phyloP scores from a whole-genome alignment of 2,888 invertebrate species.

The Carcina quercana region DNA sequence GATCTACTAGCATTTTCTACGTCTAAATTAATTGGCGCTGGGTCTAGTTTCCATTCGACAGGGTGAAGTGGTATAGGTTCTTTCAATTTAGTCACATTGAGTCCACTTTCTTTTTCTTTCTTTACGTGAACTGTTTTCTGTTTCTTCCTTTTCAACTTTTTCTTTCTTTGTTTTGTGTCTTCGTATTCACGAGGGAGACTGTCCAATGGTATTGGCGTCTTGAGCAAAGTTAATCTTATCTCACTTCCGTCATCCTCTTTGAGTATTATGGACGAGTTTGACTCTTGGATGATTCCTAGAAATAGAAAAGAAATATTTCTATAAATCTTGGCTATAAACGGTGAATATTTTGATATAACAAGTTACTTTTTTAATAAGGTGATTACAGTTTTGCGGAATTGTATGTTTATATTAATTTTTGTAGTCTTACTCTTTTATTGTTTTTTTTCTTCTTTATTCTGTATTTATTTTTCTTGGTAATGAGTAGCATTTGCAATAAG shows the following conservation, averaged over 20 bases:
- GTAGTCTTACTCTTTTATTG: too few relatives aligned
- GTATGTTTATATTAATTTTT: too few relatives aligned
- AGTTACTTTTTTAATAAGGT: too few relatives aligned
- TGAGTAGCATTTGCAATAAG: too few relatives aligned
- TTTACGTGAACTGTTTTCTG: background rate
- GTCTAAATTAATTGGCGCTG: too few relatives aligned
- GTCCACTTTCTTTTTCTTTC: conserved; percentile 1
- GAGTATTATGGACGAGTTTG: conserved; percentile 36
- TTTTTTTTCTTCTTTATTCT: too few relatives aligned
- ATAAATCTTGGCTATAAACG: background rate
- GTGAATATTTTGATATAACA: too few relatives aligned
- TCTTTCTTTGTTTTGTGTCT: conserved; percentile 10
- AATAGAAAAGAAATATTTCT: conserved; percentile 28
- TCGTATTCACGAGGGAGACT: conserved; percentile 29
- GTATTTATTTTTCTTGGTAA: too few relatives aligned
- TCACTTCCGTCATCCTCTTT: conserved; percentile 42
- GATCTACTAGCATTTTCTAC: conserved; percentile 17
- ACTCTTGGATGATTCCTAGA: conserved; percentile 49
- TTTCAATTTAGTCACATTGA: conserved; percentile 27
- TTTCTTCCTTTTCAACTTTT: background rate
- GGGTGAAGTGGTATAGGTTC: conserved; percentile 37
- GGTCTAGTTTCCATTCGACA: conserved; percentile 21
- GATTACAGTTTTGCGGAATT: too few relatives aligned
- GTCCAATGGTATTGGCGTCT: conserved; percentile 37
- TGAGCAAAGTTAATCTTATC: conserved; percentile 37